A percentile compares a stretch with the other conserved stretches of the same genome.
Evolutionary conservation across 2,113 vertebrate genomes (phyloP).

Genomic region (Brachionichthys hirsutus): DNA sequence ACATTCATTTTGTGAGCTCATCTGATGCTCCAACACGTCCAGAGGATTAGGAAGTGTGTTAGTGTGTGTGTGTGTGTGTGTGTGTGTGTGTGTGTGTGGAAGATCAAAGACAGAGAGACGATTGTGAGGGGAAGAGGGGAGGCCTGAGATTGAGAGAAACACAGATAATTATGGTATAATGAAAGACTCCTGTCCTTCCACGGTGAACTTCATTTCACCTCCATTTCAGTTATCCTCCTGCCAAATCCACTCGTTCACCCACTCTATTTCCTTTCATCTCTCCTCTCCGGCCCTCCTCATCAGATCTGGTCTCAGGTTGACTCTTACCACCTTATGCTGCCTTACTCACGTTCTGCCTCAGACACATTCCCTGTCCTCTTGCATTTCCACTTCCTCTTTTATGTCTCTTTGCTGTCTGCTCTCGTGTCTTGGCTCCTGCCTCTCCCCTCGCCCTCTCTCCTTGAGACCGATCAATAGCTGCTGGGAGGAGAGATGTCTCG

Average conservation of each 20-base stretch:
- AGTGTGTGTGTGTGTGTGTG: constrained; percentile 8
- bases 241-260: constrained; percentile 50
- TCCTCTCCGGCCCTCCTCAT: constrained; percentile 25
- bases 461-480: constrained; percentile 34
- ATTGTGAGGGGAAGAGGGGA: constrained; percentile 13
- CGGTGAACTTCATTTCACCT: constrained; percentile 64
- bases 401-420: constrained; percentile 4
- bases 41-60: constrained; percentile 33
- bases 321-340: constrained; percentile 32
- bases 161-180: constrained; percentile 43
- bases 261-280: constrained; percentile 61
- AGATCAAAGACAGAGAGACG: constrained; percentile 17
- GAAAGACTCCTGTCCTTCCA: constrained; percentile 23
- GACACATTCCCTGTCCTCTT: constrained; percentile 3
- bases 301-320: constrained; percentile 50
- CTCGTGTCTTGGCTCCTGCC: neutral
- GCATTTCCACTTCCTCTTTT: constrained; percentile 19
- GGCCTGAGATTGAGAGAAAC: constrained; percentile 13
- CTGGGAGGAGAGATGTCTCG: constrained; percentile 20
- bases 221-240: constrained; percentile 26
- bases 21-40: constrained; percentile 42
- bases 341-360: constrained; percentile 18
- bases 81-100: constrained; percentile 7
- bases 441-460: neutral
- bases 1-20: constrained; percentile 48